Evolutionary conservation across 2,888 invertebrate genomes (phyloP).

Genomic region (Sipha maydis): DNA sequence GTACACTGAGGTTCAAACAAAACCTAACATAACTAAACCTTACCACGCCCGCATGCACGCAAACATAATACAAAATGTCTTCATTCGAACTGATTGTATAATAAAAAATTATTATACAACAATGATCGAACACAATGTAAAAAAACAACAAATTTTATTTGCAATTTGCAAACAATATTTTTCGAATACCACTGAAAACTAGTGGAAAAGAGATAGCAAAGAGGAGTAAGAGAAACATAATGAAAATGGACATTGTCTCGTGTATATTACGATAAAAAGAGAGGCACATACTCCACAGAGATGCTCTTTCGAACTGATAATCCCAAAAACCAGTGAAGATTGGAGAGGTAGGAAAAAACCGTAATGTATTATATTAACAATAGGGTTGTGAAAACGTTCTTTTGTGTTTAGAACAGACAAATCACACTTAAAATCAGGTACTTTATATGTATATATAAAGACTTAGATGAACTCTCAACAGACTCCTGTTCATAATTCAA

Average conservation of each 20-base stretch:
- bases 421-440: conserved; percentile 61
- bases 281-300: conserved; percentile 9
- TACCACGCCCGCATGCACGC: background rate
- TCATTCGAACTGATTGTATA: background rate
- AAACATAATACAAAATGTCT: background rate
- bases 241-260: conserved; percentile 8
- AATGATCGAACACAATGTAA: background rate
- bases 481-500: conserved; percentile 47
- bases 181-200: background rate
- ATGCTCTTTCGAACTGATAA: conserved; percentile 39
- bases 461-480: conserved; percentile 35
- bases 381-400: conserved; percentile 50
- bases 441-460: conserved; percentile 6
- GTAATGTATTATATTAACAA: conserved; percentile 61
- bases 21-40: too few relatives aligned
- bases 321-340: conserved; percentile 33
- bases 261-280: conserved; percentile 30
- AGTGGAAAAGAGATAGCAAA: background rate
- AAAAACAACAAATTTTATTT: background rate
- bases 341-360: conserved; percentile 37
- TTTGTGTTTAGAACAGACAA: conserved; percentile 61
- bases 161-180: background rate
- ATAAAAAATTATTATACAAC: background rate
- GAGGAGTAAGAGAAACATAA: background rate
- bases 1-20: too few relatives aligned